These are phyloP conservation scores for Jordanella pulchra DNA, from an alignment of 2,797 vertebrate genomes.

Conservation along the genomic window DNA sequence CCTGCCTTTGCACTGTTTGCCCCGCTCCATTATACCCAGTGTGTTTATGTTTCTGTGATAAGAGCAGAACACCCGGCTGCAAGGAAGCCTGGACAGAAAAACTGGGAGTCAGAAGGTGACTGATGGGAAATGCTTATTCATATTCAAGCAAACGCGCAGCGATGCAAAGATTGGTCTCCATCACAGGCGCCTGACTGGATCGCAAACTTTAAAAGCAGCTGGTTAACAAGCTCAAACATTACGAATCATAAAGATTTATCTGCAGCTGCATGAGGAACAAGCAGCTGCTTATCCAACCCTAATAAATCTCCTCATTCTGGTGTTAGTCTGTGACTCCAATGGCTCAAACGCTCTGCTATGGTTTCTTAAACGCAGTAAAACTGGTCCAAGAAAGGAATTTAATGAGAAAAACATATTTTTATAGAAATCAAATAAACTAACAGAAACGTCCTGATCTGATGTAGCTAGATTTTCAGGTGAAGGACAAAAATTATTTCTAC, in stretches of 20 bases:
- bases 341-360: background rate
- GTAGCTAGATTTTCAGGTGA: background rate
- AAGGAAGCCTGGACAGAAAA: conserved; percentile 17
- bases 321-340: background rate
- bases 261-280: background rate
- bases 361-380: background rate
- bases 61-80: conserved; percentile 12
- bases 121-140: conserved; percentile 7
- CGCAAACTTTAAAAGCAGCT: background rate
- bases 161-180: background rate
- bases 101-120: conserved; percentile 14
- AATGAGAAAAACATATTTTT: background rate
- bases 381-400: background rate
- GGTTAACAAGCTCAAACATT: conserved; percentile 1
- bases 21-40: conserved; percentile 16
- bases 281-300: background rate
- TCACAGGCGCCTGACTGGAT: background rate
- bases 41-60: conserved; percentile 29
- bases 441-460: background rate
- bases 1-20: conserved; percentile 38
- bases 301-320: background rate
- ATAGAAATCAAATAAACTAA: too few relatives aligned
- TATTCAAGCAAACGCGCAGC: background rate
- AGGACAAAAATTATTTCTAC: too few relatives aligned
- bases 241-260: background rate